Conservation (phyloP, 2,888 invertebrate genomes). For the Archips xylosteana region DNA sequence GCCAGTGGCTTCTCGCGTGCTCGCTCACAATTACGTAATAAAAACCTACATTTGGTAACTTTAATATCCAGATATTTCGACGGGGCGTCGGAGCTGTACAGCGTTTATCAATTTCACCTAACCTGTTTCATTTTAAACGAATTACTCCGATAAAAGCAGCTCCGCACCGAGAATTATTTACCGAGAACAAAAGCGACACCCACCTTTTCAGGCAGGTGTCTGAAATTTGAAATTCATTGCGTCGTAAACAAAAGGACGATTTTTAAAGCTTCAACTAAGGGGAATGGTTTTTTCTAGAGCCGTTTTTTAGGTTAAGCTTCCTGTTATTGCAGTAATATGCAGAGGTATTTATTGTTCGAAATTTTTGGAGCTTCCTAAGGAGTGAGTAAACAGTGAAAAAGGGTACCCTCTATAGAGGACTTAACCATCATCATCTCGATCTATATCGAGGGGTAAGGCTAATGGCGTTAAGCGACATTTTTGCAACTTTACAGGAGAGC, state of each 20-base stretch:
- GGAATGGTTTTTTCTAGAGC: conserved; percentile 51
- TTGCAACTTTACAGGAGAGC: too few species aligned
- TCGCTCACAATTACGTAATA: conserved; percentile 10
- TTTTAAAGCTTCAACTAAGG: conserved; percentile 64
- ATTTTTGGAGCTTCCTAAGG: not conserved
- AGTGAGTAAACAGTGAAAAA: too few species aligned
- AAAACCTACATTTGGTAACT: conserved; percentile 22
- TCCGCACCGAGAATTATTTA: conserved; percentile 66
- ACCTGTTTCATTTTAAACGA: conserved; percentile 67
- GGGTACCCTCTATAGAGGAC: too few species aligned
- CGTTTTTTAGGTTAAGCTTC: conserved; percentile 60
- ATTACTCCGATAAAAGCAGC: conserved; percentile 66
- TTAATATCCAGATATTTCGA: conserved; percentile 27
- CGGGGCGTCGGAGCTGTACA: conserved; percentile 47
- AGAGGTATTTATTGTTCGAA: not conserved
- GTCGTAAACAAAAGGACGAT: conserved; percentile 74
- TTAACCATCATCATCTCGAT: too few species aligned
- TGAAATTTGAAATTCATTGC: conserved; percentile 77
- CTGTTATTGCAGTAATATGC: conserved; percentile 10
- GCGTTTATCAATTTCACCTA: conserved; percentile 68
- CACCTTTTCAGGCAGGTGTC: conserved; percentile 71
- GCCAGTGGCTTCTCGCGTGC: conserved; percentile 12
- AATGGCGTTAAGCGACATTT: too few species aligned
- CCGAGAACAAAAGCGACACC: conserved; percentile 69
- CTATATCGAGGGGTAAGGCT: too few species aligned